Evolutionary conservation across 2,888 invertebrate species (phyloP).

Genomic region (Acanthosepion lycidas): DNA sequence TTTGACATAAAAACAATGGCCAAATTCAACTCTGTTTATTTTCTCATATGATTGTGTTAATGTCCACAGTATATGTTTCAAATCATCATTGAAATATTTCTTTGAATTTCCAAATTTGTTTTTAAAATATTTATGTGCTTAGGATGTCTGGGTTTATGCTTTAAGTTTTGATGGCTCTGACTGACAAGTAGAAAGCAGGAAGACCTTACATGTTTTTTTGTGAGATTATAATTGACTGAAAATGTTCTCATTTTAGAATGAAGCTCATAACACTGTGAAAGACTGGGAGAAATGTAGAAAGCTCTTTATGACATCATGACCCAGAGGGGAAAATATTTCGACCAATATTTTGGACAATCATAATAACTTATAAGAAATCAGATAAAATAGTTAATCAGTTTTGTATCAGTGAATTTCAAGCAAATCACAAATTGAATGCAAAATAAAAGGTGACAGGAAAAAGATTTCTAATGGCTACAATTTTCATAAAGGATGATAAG

Average conservation of each 20-base stretch:
- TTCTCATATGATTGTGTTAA: too few species aligned
- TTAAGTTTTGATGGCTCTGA: neutral
- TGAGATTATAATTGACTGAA: neutral
- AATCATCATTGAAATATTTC: neutral
- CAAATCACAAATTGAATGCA: neutral
- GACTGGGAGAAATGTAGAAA: conserved; percentile 15
- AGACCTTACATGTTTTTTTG: neutral
- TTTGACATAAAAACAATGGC: too few species aligned
- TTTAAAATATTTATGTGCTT: neutral
- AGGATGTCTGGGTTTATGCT: neutral
- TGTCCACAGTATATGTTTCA: too few species aligned
- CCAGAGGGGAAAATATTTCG: too few species aligned
- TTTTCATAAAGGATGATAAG: too few species aligned
- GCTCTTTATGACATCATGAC: neutral
- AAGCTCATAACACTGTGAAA: neutral
- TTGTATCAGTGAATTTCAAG: neutral
- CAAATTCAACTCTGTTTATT: too few species aligned
- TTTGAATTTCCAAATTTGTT: neutral
- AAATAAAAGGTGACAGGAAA: neutral
- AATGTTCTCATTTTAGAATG: neutral
- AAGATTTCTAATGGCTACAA: too few species aligned
- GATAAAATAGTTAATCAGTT: neutral
- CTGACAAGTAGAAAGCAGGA: neutral
- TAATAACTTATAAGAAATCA: neutral
- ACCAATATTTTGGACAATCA: too few species aligned